Base-by-base conservation (phyloP, 2,113 vertebrate genomes). In the Neomonachus schauinslandi region DNA sequence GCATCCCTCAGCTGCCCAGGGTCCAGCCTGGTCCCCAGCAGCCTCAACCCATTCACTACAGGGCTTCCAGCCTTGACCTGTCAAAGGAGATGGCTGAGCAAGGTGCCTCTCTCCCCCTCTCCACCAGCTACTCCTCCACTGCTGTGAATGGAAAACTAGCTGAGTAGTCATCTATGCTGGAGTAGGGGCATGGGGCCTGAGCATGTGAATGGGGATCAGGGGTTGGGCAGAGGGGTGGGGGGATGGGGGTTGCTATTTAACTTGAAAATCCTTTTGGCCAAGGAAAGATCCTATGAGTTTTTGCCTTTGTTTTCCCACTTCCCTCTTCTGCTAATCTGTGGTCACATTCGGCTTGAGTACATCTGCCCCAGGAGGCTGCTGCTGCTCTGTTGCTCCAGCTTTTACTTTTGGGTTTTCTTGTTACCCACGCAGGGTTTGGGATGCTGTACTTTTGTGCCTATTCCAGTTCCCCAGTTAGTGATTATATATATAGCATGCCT, bases 11-110 rank as follows among this genome's bases (percentile, higher is more conserved):
- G 92, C 94, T 98, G 5, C 96, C 96, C 16, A 85, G 79, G 26
- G 89, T 97, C 76, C 79, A 31, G 72, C 39, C 97, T 65, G 97
- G 98, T 76, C 2, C 97, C 24, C 1, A 4, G 0, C 93, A 96
- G 6, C 53, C 89, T 97, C 94, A 97, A 0, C 95, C 97, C 79
- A 98, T 98, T 87, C 97, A 97, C 71, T 97, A 95, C 28, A 94
- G 96, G 46, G 86, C 90, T 97, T 95, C 98, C 16, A 87, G 93
- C 95, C 97, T 98, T 94, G 97, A 97, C 31, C 97, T 97, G 31
- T 98, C 98, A 95, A 99, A 99, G 69, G 98, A 98, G 91, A 98
- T 97, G 96, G 92, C 96, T 12, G 6, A 80, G 19, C 97, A 97
- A 0, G 98, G 98, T 57, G 97, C 76, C 24, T 55, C 26, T 49